Base-by-base conservation (phyloP, 2,888 invertebrate species). In the Rotaria socialis region DNA sequence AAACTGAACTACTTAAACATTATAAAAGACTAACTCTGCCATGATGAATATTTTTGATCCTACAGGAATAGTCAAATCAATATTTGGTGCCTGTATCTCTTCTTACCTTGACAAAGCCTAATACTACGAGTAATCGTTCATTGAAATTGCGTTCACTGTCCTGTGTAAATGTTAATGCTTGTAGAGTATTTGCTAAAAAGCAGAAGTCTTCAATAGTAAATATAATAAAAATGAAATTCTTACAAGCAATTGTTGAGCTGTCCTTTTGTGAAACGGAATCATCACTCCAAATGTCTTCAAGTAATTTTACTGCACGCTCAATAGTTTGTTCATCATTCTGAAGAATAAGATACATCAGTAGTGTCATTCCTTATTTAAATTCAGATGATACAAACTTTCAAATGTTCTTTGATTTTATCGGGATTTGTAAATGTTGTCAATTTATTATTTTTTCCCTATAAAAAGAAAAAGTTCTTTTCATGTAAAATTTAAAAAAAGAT, bases 141-240 rank as follows among this genome's bases (percentile, higher is more conserved):
- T 41, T 80, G 47, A 80, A 80, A 80, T 43, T 80, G 47, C 75
- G 75, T 80, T 80, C 75, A 47, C 22, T 80, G 47, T 47, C 47
- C 14, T 22, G 10, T 80, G 75, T 43, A 24, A 80, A 47, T 43
- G 75, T 22, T 80, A 47, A 80, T 80, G 75, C 75, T 80, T 80
- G 43, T 6, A 80, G 47, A 47, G 14, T 47, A 80, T 80, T 80
- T 80, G 41, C 75, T 80, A 80, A 47, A 80, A 47, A 7, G 24
- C 41, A 24, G 8, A 47, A 55, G 11, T 35, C 35, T 35, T 2
- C 35, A 50, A 50, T 50, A 50, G 50, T 35, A 35, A 35, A 35
- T 35, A 2, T 35, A 35, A 35, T 35, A 35, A 35, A 35, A 11
- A 50, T 50, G 10, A 41, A 6, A 19, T 11, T 24, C 47, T 22